These are phyloP conservation scores for Acropternis orthonyx DNA, from an alignment of 2,797 vertebrate species.

Conservation along the genomic window DNA sequence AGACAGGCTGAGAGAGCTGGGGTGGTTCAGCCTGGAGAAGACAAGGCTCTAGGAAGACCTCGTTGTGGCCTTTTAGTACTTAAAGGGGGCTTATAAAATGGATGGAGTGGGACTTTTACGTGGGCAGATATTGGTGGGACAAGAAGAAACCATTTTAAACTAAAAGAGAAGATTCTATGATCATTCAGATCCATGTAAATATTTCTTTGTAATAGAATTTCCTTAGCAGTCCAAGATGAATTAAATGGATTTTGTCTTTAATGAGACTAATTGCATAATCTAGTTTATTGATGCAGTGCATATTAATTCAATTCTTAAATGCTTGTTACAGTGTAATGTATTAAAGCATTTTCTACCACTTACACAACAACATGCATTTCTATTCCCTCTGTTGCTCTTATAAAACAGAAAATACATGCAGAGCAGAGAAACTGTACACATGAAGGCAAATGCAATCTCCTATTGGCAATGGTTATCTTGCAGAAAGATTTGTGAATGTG, in stretches of 20 bases:
- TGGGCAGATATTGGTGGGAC: background rate
- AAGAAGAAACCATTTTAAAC: background rate
- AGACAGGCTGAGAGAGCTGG: background rate
- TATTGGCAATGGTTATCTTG: background rate
- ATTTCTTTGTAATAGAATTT: background rate
- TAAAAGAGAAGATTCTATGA: background rate
- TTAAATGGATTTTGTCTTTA: background rate
- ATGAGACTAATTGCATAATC: background rate
- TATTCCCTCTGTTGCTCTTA: background rate
- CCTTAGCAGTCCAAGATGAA: background rate
- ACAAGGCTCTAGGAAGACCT: background rate
- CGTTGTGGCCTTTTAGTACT: background rate
- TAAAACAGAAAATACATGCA: background rate
- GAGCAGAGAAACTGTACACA: background rate
- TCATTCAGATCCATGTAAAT: background rate
- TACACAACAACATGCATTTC: background rate
- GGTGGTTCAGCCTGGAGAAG: background rate
- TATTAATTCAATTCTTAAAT: background rate
- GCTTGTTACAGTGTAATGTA: background rate
- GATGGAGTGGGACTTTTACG: background rate
- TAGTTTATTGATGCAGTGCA: background rate
- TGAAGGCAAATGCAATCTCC: background rate
- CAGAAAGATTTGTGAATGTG: background rate
- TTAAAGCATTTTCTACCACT: background rate
- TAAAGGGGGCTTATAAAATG: background rate